phyloP scores from a whole-genome alignment of 2,888 invertebrate species.

The Parnassius smintheus region DNA sequence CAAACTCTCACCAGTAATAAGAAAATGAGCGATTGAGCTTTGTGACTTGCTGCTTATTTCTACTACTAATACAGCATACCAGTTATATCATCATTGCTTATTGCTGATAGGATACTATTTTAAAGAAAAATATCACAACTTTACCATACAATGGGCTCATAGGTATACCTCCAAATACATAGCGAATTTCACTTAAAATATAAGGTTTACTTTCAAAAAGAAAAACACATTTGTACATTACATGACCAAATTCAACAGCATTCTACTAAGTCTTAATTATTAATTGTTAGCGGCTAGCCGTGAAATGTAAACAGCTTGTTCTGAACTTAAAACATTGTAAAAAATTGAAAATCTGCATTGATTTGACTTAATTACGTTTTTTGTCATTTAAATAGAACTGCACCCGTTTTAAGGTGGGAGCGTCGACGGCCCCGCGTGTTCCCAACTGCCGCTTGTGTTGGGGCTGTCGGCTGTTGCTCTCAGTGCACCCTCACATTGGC shows the following conservation, averaged over 20 bases:
- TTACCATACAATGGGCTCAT: constrained; percentile 66
- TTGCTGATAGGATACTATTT: constrained; percentile 42
- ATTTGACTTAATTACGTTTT: constrained; percentile 74
- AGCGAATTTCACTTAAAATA: constrained; percentile 70
- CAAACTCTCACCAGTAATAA: constrained; percentile 71
- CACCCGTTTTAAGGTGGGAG: constrained; percentile 77
- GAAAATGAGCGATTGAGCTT: constrained; percentile 72
- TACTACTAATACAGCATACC: constrained; percentile 12
- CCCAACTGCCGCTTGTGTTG: constrained; percentile 60
- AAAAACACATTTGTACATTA: constrained; percentile 80
- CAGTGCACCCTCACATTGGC: constrained; percentile 35
- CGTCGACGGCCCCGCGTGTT: constrained; percentile 73
- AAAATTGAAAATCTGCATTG: constrained; percentile 72
- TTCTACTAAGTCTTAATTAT: constrained; percentile 73
- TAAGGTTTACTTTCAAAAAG: constrained; percentile 73
- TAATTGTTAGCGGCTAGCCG: constrained; percentile 51
- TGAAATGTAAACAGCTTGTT: constrained; percentile 69
- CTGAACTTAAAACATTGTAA: constrained; percentile 71
- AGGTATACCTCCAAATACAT: constrained; percentile 75
- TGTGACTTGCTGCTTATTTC: constrained; percentile 64
- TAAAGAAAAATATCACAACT: constrained; percentile 78
- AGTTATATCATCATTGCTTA: constrained; percentile 40
- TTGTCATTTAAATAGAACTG: constrained; percentile 80
- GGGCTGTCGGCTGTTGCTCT: constrained; percentile 50
- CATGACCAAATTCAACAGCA: constrained; percentile 78